phyloP scores from a whole-genome alignment of 2,113 vertebrate species.

The Noturus placidus region DNA sequence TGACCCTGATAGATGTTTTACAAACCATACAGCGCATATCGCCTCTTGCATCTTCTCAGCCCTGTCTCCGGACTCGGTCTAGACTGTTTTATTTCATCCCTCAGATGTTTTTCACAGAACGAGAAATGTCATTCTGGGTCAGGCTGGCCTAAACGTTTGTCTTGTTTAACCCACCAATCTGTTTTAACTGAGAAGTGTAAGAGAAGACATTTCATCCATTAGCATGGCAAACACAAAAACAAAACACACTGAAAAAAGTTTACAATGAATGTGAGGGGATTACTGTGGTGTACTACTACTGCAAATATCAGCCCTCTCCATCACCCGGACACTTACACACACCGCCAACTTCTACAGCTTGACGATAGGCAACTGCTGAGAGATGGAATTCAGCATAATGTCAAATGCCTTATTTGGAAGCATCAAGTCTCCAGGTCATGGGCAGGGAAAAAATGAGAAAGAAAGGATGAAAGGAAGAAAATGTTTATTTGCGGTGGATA shows the following conservation, averaged over 20 bases:
- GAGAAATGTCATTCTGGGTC: conserved; percentile 42
- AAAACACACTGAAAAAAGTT: conserved; percentile 23
- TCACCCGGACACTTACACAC: conserved; percentile 38
- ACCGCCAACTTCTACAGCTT: conserved; percentile 44
- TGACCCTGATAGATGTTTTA: conserved; percentile 30
- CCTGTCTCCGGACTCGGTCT: conserved; percentile 36
- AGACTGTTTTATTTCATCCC: conserved; percentile 51
- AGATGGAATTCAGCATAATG: conserved; percentile 51
- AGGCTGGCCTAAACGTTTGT: conserved; percentile 29
- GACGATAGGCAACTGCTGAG: conserved; percentile 52
- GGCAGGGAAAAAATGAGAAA: conserved; percentile 37
- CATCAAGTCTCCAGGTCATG: conserved; percentile 42
- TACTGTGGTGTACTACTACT: conserved; percentile 40
- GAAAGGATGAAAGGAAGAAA: conserved; percentile 54
- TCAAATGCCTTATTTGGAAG: conserved; percentile 53
- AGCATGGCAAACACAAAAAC: not conserved
- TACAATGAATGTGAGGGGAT: conserved; percentile 29
- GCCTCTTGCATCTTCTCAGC: conserved; percentile 40
- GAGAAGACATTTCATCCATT: conserved; percentile 40
- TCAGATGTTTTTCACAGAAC: conserved; percentile 48
- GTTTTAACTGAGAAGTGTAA: conserved; percentile 1
- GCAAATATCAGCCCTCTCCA: conserved; percentile 44
- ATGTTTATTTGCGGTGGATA: conserved; percentile 57
- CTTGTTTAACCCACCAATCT: conserved; percentile 5
- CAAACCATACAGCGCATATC: conserved; percentile 30